phyloP scores from a whole-genome alignment of 92 coral and sea anemone species.

The Galaxea fascicularis region DNA sequence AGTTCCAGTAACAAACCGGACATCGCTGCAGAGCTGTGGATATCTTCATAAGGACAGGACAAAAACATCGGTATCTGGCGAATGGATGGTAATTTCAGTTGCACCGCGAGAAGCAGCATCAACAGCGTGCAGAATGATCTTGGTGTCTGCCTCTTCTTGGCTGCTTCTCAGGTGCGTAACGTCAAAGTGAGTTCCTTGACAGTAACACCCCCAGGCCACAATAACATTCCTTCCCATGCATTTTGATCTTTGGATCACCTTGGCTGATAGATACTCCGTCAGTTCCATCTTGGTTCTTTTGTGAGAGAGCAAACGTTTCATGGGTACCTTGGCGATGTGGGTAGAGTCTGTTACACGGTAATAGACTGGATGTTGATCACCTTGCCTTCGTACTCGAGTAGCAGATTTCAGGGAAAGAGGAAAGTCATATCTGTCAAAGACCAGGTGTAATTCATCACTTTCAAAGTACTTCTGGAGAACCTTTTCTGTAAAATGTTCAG shows the following conservation, averaged over 20 bases:
- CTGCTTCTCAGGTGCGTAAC: slow-evolving; percentile 8
- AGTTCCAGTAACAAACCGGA: neutral
- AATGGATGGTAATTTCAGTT: neutral
- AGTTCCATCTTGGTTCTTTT: slow-evolving; percentile 49
- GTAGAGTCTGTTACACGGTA: slow-evolving; percentile 66
- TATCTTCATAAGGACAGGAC: neutral
- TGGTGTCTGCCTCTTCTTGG: slow-evolving; percentile 37
- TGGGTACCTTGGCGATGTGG: slow-evolving; percentile 55
- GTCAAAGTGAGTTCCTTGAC: slow-evolving; percentile 21
- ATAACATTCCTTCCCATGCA: neutral
- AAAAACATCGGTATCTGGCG: neutral
- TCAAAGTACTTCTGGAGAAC: neutral
- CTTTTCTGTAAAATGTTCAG: too few species aligned
- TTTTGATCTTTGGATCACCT: slow-evolving; percentile 3
- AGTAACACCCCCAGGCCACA: slow-evolving; percentile 27
- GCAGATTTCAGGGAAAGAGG: slow-evolving; percentile 38
- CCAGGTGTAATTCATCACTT: neutral
- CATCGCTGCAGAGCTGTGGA: neutral
- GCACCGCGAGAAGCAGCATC: too few species aligned
- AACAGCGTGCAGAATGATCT: neutral
- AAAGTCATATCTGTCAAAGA: slow-evolving; percentile 27
- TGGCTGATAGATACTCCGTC: slow-evolving; percentile 7
- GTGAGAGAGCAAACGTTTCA: slow-evolving; percentile 46
- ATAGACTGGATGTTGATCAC: slow-evolving; percentile 48
- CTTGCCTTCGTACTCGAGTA: slow-evolving; percentile 41